Evolutionary conservation across 2,888 invertebrate genomes (phyloP).

Genomic region (Tetanocera ferruginea): DNA sequence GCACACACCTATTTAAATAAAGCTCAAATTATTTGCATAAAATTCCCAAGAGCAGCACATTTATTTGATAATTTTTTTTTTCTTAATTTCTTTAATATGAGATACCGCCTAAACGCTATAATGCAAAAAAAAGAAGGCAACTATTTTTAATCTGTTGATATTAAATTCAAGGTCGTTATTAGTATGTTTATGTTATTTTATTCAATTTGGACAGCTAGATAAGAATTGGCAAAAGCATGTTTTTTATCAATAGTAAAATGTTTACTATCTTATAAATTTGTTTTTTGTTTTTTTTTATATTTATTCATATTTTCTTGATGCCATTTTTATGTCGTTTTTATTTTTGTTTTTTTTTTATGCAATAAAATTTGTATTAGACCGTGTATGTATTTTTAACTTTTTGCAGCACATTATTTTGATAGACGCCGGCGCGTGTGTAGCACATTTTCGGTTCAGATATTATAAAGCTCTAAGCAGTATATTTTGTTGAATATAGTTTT

Average conservation of each 20-base stretch:
- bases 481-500: background rate
- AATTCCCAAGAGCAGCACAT: background rate
- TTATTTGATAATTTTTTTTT: background rate
- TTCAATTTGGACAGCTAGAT: background rate
- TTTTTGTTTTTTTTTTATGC: background rate
- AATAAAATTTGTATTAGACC: background rate
- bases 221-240: background rate
- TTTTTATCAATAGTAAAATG: background rate
- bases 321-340: background rate
- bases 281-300: background rate
- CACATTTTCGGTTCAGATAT: no score
- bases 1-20: no score
- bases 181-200: background rate
- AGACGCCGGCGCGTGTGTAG: no score
- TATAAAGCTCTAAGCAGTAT: no score
- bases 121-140: background rate
- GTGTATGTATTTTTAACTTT: background rate
- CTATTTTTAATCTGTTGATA: slow-evolving; percentile 5
- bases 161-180: background rate
- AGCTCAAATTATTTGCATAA: no score
- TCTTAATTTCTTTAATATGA: background rate
- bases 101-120: no score
- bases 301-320: background rate
- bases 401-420: no score
- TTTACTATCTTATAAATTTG: background rate